Base-by-base conservation (phyloP, 1,140 invertebrate genomes). In the Zaprionus vittiger region DNA sequence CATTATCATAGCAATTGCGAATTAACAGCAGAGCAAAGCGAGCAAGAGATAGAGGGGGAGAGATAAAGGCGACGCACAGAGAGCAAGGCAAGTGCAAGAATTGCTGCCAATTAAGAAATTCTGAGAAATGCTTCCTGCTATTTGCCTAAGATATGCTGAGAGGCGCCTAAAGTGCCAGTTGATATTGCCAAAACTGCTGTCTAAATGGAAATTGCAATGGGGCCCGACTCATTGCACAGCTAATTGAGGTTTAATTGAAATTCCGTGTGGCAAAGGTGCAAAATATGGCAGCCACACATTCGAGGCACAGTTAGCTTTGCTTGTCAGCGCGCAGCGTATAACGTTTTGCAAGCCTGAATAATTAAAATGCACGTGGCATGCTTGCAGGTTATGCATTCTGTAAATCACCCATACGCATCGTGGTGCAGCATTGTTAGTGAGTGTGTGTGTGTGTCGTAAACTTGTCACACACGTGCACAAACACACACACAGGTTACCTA, bases 231-330 rank as follows among this genome's bases (percentile, higher is more conserved):
- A 65, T 61, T 66, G 78, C 37, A n/a, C 37, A 65, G 62, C 80
- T 87, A 86, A 86, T 87, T 86, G 63, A 80, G 83, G 77, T 73
- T 67, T 80, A 66, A 86, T 80, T 83, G 68, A 69, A 72, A 71
- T 55, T 47, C 31, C 47, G 14, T 22, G 38, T 37, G 37, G 14
- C 24, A 59, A 52, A 79, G 57, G 73, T 83, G 81, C 63, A 66
- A 28, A 41, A 34, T 14, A 26, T 20, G 17, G 62, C 17, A 59
- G 59, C 56, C 41, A 17, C 52, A 65, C 64, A 64, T 79, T 60
- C 62, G 63, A 15, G 24, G 64, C 4, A 6, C 38, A 61, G 38
- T 73, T 34, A 34, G 37, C 44, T 22, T 20, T 28, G 17, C 54
- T 9, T 37, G 6, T 34, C 31, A 11, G 9, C 31, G 31, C 7